Evolutionary conservation across 2,113 vertebrate genomes (phyloP).

Genomic region (Thamnaconus septentrionalis): DNA sequence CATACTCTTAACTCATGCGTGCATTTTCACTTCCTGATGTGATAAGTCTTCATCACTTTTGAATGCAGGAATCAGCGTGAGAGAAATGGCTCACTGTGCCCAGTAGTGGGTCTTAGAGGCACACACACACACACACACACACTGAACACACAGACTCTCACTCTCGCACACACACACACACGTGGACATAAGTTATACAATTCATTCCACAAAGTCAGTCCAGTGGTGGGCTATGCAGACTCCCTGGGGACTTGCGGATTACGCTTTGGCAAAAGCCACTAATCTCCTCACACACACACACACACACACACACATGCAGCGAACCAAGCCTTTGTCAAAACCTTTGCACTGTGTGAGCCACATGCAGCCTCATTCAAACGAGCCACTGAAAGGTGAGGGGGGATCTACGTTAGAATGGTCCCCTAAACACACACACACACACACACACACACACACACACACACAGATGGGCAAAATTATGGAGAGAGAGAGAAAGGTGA

Average conservation of each 20-base stretch:
- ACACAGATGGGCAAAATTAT: constrained; percentile 20
- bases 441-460: constrained; percentile 24
- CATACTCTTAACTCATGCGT: neutral
- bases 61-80: constrained; percentile 37
- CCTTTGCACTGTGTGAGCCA: constrained; percentile 14
- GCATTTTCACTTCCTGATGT: constrained; percentile 31
- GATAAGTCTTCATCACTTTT: constrained; percentile 17
- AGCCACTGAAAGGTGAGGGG: constrained; percentile 33
- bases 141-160: too few relatives aligned
- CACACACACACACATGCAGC: constrained; percentile 20
- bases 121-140: too few relatives aligned
- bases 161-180: neutral
- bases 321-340: constrained; percentile 5
- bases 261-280: constrained; percentile 59
- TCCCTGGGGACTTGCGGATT: constrained; percentile 69
- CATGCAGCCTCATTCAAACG: constrained; percentile 21
- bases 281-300: constrained; percentile 59
- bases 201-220: constrained; percentile 47
- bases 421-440: constrained; percentile 19
- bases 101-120: too few relatives aligned
- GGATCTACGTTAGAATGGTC: constrained; percentile 21
- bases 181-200: constrained; percentile 27
- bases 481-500: constrained; percentile 24
- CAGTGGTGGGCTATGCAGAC: constrained; percentile 57
- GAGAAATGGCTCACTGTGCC: constrained; percentile 17